Evolutionary conservation across 2,888 invertebrate species (phyloP).

Genomic region (Crossocerus cetratus): DNA sequence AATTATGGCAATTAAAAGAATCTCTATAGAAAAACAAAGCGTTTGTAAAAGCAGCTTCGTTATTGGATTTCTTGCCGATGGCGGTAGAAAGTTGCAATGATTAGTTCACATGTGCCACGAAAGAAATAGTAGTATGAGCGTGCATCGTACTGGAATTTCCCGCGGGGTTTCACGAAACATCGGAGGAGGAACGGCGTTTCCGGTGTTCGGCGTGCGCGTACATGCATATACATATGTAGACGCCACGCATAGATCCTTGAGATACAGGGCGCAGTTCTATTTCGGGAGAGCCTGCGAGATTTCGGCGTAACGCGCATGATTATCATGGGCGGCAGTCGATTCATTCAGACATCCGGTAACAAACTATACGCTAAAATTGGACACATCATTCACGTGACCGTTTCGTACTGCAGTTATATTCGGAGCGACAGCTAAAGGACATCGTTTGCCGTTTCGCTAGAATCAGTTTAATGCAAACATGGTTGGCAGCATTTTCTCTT

Average conservation of each 20-base stretch:
- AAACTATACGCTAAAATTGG: conserved; percentile 34
- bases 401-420: conserved; percentile 40
- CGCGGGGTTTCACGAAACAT: background rate
- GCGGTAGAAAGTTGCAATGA: too few species aligned
- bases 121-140: background rate
- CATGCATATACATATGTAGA: too few species aligned
- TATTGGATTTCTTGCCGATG: too few species aligned
- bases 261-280: conserved; percentile 5
- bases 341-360: conserved; percentile 26
- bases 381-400: conserved; percentile 36
- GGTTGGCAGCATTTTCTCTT: too few species aligned
- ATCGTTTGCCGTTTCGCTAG: background rate
- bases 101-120: too few species aligned
- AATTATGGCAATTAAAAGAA: too few species aligned
- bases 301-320: background rate
- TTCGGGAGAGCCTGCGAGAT: background rate
- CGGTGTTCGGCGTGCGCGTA: background rate
- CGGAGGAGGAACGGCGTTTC: background rate
- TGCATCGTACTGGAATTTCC: conserved; percentile 1
- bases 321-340: conserved; percentile 3
- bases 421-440: conserved; percentile 5
- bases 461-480: too few species aligned
- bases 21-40: too few species aligned
- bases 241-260: background rate
- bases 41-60: too few species aligned